These are phyloP conservation scores for Leptodactylus fallax DNA, from an alignment of 2,797 vertebrate species.

Conservation along the genomic window DNA sequence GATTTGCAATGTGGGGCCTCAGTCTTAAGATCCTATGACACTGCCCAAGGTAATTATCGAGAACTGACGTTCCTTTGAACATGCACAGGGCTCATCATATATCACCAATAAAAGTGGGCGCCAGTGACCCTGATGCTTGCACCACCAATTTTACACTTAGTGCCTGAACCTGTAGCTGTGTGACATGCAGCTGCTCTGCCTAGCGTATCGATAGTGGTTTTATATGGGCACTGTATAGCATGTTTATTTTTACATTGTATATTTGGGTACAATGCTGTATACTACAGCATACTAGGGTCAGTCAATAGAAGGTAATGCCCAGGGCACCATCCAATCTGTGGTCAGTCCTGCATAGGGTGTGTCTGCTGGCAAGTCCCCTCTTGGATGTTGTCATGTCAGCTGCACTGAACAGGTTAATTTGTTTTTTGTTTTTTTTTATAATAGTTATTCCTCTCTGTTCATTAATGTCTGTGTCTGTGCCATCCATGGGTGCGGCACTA, in stretches of 20 bases:
- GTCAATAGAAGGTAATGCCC: neutral
- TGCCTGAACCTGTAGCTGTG: no score
- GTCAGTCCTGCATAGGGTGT: no score
- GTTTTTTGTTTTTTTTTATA: no score
- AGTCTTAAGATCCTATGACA: no score
- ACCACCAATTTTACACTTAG: neutral
- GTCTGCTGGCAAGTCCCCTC: neutral
- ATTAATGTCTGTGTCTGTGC: slow-evolving; percentile 2
- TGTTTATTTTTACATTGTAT: neutral
- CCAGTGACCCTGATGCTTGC: neutral
- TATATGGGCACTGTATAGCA: neutral
- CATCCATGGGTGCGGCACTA: neutral
- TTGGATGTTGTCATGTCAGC: neutral
- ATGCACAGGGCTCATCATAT: neutral
- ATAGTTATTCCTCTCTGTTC: neutral
- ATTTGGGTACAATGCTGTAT: no score
- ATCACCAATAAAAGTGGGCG: neutral
- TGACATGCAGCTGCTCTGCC: no score
- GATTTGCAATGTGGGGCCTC: no score
- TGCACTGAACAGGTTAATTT: neutral
- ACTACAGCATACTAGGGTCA: no score
- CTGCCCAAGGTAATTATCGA: no score
- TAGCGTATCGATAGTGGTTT: no score
- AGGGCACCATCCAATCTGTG: no score
- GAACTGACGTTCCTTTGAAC: no score